These are phyloP conservation scores for Lanius collurio DNA, from an alignment of 2,113 vertebrate species.

Conservation along the genomic window DNA sequence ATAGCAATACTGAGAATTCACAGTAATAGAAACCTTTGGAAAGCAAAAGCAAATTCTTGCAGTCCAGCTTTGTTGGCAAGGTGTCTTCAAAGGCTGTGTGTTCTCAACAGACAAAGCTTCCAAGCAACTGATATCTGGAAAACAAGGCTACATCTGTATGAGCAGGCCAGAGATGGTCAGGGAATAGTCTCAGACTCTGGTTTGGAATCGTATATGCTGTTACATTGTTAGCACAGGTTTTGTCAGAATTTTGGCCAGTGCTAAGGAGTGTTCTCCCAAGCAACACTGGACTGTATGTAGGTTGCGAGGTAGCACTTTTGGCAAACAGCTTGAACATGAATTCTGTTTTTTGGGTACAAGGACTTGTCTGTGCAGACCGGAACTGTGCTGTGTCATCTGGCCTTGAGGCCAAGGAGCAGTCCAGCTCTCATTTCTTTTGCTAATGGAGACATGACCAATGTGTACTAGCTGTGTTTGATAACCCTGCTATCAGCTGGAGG, in stretches of 20 bases:
- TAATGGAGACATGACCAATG: neutral
- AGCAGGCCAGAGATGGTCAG: neutral
- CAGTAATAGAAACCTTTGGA: neutral
- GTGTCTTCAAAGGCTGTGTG: neutral
- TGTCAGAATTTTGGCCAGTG: neutral
- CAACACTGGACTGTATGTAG: rapidly evolving
- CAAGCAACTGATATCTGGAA: neutral
- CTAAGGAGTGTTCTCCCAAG: neutral
- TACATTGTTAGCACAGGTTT: neutral
- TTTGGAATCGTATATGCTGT: neutral
- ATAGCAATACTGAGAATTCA: neutral
- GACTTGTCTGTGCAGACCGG: neutral
- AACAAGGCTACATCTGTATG: neutral
- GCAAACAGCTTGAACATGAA: neutral
- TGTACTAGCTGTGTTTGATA: neutral
- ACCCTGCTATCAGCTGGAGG: neutral
- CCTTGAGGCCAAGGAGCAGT: neutral
- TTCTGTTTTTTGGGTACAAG: neutral
- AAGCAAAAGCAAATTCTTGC: neutral
- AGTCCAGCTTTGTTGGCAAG: neutral
- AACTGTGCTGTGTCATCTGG: neutral
- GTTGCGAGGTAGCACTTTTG: neutral
- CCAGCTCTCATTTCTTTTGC: neutral
- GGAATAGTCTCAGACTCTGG: neutral
- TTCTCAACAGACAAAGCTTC: neutral